Percentiles rank a stretch among this genome's conserved stretches.
Conservation (phyloP, 2,797 vertebrate genomes). For the Crocidura indochinensis region DNA sequence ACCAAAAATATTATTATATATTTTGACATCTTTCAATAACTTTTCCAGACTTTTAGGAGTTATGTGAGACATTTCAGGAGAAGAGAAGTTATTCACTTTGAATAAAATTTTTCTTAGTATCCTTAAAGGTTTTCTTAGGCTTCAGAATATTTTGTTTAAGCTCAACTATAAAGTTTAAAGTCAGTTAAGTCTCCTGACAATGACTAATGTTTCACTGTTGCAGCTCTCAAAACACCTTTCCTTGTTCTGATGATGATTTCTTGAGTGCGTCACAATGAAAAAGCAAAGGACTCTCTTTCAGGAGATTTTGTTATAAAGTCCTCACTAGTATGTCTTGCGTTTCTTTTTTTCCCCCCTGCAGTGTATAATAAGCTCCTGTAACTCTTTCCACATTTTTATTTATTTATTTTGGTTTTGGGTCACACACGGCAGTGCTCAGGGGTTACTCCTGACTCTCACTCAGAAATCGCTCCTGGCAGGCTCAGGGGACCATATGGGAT, state of each 20-base stretch:
- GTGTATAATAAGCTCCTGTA: conserved; percentile 21
- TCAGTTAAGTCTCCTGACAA: not conserved
- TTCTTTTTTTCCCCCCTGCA: conserved; percentile 65
- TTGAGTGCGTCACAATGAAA: conserved; percentile 24
- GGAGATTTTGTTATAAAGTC: conserved; percentile 8
- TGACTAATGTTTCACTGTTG: conserved; percentile 44
- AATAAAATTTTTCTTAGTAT: conserved; percentile 51
- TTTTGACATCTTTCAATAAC: conserved; percentile 14
- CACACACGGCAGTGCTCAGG: no score
- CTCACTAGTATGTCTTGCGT: not conserved
- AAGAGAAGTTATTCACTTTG: conserved; percentile 48
- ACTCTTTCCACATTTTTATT: conserved; percentile 23
- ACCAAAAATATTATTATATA: conserved; percentile 18
- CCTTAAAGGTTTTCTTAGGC: not conserved
- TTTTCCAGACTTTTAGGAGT: conserved; percentile 42
- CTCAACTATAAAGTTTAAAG: conserved; percentile 51
- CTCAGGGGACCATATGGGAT: not conserved
- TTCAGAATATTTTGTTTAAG: conserved; percentile 41
- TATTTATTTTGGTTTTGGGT: no score
- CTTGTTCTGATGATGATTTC: conserved; percentile 24
- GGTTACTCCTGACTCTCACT: no score
- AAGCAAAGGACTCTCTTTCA: conserved; percentile 22
- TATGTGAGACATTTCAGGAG: conserved; percentile 5
- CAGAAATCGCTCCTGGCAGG: no score
- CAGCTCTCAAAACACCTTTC: not conserved